Percentiles rank a stretch among this genome's conserved stretches.
phyloP scores from a whole-genome alignment of 2,113 vertebrate species.

The Sylvilagus bachmani region DNA sequence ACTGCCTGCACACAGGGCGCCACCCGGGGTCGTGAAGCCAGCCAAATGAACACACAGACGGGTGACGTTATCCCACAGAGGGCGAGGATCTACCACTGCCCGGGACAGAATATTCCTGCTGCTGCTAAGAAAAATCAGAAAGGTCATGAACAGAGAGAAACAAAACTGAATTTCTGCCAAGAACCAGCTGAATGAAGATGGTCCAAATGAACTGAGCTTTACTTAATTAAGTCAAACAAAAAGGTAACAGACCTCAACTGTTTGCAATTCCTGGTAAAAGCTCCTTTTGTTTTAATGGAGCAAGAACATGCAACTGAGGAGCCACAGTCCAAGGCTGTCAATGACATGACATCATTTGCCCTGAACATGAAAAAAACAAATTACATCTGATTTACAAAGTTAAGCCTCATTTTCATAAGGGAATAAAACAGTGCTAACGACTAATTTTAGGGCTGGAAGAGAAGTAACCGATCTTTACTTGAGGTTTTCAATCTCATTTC shows the following conservation, averaged over 20 bases:
- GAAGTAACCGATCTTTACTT: background rate
- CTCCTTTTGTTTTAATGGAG: background rate
- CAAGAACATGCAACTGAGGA: constrained; percentile 18
- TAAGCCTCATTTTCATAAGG: background rate
- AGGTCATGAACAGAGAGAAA: background rate
- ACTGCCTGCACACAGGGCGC: constrained; percentile 65
- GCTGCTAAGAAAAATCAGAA: constrained; percentile 51
- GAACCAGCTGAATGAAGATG: constrained; percentile 16
- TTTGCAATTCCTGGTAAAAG: constrained; percentile 14
- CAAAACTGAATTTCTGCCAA: constrained; percentile 40
- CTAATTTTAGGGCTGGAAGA: background rate
- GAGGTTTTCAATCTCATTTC: background rate
- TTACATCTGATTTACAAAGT: background rate
- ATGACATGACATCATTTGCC: background rate
- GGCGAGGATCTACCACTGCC: constrained; percentile 52
- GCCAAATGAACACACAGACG: constrained; percentile 54
- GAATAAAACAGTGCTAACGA: background rate
- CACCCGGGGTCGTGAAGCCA: constrained; percentile 54
- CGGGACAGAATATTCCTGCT: background rate
- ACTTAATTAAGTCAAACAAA: constrained; percentile 10
- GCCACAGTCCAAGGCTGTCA: background rate
- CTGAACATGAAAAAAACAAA: background rate
- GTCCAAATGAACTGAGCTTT: constrained; percentile 9
- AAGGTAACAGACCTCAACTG: background rate
- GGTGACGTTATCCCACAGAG: constrained; percentile 68